These are phyloP conservation scores for Enteromius trimaculatus DNA, from an alignment of 2,797 vertebrate genomes.

Conservation along the genomic window DNA sequence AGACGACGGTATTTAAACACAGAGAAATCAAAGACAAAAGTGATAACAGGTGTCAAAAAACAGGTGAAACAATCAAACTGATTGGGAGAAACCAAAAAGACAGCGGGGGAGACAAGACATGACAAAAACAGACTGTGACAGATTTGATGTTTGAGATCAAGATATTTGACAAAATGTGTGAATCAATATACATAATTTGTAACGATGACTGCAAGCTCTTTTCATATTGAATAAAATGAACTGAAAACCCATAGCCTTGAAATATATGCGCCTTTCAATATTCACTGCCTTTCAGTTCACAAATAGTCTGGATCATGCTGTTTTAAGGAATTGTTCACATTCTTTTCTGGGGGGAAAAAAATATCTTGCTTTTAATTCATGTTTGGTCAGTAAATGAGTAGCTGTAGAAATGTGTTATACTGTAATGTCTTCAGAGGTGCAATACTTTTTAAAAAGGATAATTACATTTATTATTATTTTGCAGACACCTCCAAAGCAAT, in stretches of 20 bases:
- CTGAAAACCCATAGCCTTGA: constrained; percentile 30
- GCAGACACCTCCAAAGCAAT: background rate
- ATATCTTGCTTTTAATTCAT: background rate
- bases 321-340: background rate
- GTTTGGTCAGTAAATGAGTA: background rate
- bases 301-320: background rate
- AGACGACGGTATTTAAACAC: too few species aligned
- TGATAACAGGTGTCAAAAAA: too few species aligned
- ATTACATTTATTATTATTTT: constrained; percentile 9
- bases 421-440: too few species aligned
- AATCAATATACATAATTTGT: background rate
- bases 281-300: background rate
- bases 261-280: background rate
- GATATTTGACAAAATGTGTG: background rate
- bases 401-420: too few species aligned
- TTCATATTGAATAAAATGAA: background rate
- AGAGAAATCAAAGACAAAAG: too few species aligned
- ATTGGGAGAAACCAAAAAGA: too few species aligned
- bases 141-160: background rate
- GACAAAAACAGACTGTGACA: too few species aligned
- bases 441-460: background rate
- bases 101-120: too few species aligned
- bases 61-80: too few species aligned
- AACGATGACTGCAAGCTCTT: background rate
- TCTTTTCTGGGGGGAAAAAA: background rate